Percentiles rank a stretch among this genome's conserved stretches.
Evolutionary conservation across 2,113 vertebrate species (phyloP).

Genomic region (Lasiurus borealis): DNA sequence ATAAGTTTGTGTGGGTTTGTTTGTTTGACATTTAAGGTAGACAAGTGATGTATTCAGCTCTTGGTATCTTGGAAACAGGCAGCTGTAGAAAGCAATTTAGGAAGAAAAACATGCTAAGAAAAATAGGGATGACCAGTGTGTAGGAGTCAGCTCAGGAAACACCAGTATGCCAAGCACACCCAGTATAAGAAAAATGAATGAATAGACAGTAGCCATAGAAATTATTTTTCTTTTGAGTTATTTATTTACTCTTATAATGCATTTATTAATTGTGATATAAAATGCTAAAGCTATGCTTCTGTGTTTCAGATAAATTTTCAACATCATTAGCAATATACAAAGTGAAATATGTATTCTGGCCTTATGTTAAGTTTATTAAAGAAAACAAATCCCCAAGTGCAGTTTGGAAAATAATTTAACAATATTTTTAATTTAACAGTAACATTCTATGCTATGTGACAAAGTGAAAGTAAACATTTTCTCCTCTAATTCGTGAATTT

Average conservation of each 20-base stretch:
- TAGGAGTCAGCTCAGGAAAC: neutral
- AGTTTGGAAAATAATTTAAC: conserved; percentile 10
- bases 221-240: neutral
- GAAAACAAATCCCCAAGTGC: neutral
- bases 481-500: neutral
- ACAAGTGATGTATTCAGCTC: neutral
- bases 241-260: neutral
- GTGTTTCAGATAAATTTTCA: neutral
- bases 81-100: neutral
- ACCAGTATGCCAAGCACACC: neutral
- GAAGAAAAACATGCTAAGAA: conserved; percentile 45
- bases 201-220: neutral
- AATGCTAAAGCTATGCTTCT: neutral
- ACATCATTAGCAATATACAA: neutral
- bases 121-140: neutral
- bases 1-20: neutral
- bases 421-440: neutral
- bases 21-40: conserved; percentile 18
- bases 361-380: neutral
- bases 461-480: conserved; percentile 7
- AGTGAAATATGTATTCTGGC: neutral
- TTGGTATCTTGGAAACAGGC: conserved; percentile 27
- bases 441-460: neutral
- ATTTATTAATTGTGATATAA: conserved; percentile 6
- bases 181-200: neutral